Evolutionary conservation across 37 sponge, comb jelly and placozoan genomes (phyloP).

Genomic region (Ianthella basta): DNA sequence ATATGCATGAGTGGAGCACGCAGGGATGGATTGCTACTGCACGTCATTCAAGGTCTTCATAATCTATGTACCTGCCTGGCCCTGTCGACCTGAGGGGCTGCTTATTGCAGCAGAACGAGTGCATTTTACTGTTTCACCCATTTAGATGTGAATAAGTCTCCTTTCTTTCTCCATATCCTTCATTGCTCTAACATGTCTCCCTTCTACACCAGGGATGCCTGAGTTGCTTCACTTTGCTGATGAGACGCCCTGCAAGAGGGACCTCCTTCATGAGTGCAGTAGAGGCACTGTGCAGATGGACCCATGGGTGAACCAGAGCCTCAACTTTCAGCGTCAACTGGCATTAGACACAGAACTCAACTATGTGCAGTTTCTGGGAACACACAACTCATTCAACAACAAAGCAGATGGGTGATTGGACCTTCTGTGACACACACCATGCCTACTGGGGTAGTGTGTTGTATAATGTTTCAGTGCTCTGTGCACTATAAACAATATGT

Average conservation of each 20-base stretch:
- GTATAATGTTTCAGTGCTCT: too few relatives aligned
- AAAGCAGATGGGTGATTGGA: conserved; percentile 59
- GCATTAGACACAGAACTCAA: conserved; percentile 23
- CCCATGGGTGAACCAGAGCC: conserved; percentile 39
- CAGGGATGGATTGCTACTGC: too few relatives aligned
- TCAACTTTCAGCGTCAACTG: conserved; percentile 48
- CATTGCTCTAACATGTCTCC: neutral
- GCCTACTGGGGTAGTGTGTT: too few relatives aligned
- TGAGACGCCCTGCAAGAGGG: conserved; percentile 36
- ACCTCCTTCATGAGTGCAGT: conserved; percentile 26
- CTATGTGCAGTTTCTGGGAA: conserved; percentile 47
- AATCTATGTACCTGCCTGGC: too few relatives aligned
- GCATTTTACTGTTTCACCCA: too few relatives aligned
- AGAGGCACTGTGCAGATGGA: conserved; percentile 56
- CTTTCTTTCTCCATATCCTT: neutral
- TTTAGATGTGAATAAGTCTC: neutral
- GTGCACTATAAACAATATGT: too few relatives aligned
- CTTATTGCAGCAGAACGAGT: too few relatives aligned
- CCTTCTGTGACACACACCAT: neutral
- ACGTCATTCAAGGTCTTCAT: too few relatives aligned
- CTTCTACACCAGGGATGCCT: conserved; percentile 26
- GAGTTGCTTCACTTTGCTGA: conserved; percentile 26
- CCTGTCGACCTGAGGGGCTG: too few relatives aligned
- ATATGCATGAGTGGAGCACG: too few relatives aligned
- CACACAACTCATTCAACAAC: conserved; percentile 74